Evolutionary conservation across 2,797 vertebrate genomes (phyloP).

Genomic region (Coracias cyanogaster): DNA sequence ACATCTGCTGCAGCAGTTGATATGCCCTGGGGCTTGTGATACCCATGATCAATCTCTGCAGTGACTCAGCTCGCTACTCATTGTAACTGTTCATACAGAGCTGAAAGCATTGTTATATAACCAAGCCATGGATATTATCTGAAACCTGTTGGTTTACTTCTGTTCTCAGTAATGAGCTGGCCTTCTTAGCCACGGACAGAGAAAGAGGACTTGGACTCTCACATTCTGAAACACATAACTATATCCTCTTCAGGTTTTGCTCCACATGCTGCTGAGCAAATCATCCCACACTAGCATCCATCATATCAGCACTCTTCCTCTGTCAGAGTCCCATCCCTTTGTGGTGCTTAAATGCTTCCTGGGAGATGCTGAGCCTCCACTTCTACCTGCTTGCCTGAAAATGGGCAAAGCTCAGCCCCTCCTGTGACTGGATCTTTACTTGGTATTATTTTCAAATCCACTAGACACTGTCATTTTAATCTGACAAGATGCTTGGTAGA

Average conservation of each 20-base stretch:
- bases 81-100: neutral
- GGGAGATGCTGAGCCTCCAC: neutral
- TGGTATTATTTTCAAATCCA: neutral
- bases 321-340: neutral
- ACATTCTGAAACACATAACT: neutral
- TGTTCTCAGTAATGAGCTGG: neutral
- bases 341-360: neutral
- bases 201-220: neutral
- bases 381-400: neutral
- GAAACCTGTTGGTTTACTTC: neutral
- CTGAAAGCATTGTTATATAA: neutral
- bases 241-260: neutral
- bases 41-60: neutral
- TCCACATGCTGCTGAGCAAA: neutral
- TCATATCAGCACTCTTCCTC: neutral
- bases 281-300: neutral
- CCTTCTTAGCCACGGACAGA: neutral
- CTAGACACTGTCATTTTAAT: neutral
- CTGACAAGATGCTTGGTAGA: neutral
- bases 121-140: neutral
- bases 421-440: neutral
- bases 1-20: neutral
- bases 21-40: constrained; percentile 5
- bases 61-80: constrained; percentile 20
- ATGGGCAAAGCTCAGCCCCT: neutral